A percentile compares a stretch with the other conserved stretches of the same genome.
Evolutionary conservation across 2,888 invertebrate genomes (phyloP).

Genomic region (Neoscelio sp.): DNA sequence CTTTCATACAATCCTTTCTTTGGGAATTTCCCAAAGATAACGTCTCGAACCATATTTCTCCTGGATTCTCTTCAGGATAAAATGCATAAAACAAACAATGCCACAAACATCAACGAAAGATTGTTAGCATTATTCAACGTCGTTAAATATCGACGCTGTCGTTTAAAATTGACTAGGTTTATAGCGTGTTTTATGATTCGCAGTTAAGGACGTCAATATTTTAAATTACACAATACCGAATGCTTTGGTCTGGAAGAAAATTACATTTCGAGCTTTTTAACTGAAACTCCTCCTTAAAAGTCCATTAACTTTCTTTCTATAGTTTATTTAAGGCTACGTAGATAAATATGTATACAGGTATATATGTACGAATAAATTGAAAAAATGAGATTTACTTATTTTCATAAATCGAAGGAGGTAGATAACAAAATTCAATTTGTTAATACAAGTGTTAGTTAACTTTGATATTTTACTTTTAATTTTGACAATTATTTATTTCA

Average conservation of each 20-base stretch:
- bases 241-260: conserved; percentile 14
- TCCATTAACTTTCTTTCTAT: conserved; percentile 46
- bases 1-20: no score
- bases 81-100: no score
- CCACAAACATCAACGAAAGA: no score
- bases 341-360: not conserved
- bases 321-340: conserved; percentile 13
- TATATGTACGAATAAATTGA: not conserved
- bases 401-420: conserved; percentile 1
- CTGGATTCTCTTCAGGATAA: no score
- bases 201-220: conserved; percentile 25
- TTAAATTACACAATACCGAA: conserved; percentile 21
- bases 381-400: conserved; percentile 16
- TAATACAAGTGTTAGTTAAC: no score
- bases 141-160: no score
- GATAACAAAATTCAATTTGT: no score
- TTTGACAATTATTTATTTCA: no score
- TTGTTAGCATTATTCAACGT: no score
- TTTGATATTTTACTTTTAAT: no score
- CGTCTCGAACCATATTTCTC: no score
- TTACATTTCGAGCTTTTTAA: conserved; percentile 41
- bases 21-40: no score
- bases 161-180: not conserved
- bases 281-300: conserved; percentile 38
- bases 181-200: not conserved